These are phyloP conservation scores for Polyergus mexicanus DNA, from an alignment of 1,140 invertebrate species.

Conservation along the genomic window DNA sequence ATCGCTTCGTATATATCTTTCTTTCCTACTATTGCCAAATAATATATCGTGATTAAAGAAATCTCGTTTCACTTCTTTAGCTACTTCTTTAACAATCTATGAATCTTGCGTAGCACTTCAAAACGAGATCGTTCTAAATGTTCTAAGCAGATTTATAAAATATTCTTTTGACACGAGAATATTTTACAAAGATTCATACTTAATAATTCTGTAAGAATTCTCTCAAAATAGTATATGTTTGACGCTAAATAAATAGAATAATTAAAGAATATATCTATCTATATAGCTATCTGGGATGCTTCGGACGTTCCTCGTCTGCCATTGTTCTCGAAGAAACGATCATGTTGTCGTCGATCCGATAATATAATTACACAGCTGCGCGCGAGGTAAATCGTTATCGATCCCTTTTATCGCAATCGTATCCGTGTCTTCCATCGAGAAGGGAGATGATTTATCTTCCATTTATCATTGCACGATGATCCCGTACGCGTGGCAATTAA, in stretches of 20 bases:
- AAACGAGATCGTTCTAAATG: too few relatives aligned
- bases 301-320: background rate
- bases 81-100: too few relatives aligned
- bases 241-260: too few relatives aligned
- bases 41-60: background rate
- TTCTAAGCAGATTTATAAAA: too few relatives aligned
- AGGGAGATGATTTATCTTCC: conserved; percentile 18
- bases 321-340: conserved; percentile 4
- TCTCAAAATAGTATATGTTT: too few relatives aligned
- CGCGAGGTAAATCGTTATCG: conserved; percentile 24
- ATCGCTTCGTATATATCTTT: background rate
- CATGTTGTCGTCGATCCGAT: conserved; percentile 43
- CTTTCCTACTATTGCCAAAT: background rate
- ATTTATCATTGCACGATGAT: conserved; percentile 4
- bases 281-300: too few relatives aligned
- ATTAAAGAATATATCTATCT: too few relatives aligned
- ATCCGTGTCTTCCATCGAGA: background rate
- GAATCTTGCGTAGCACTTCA: too few relatives aligned
- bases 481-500: conserved; percentile 3
- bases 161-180: too few relatives aligned
- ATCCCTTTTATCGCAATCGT: conserved; percentile 13
- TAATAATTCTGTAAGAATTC: too few relatives aligned
- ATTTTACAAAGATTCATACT: too few relatives aligned
- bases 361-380: background rate
- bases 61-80: background rate